Percentiles rank a stretch among this genome's conserved stretches.
Evolutionary conservation across 2,888 invertebrate genomes (phyloP).

Genomic region (Zhuqinia jingwanae): DNA sequence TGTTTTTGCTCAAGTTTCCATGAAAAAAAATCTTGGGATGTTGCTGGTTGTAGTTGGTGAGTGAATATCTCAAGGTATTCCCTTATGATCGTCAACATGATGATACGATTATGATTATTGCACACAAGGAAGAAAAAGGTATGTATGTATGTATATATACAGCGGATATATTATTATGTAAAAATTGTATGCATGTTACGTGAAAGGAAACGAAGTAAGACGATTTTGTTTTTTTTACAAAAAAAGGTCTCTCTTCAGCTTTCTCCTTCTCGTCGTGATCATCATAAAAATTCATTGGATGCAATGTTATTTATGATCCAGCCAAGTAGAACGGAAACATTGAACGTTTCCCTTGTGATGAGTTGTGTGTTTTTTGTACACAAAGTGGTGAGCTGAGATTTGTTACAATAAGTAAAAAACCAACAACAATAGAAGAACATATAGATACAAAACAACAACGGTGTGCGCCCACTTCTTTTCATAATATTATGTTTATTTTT

Average conservation of each 20-base stretch:
- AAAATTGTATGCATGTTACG: conserved; percentile 22
- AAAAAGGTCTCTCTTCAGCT: neutral
- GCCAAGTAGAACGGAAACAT: conserved; percentile 78
- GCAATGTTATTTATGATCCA: conserved; percentile 77
- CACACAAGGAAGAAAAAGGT: conserved; percentile 34
- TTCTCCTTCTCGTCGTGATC: conserved; percentile 76
- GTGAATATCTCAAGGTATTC: conserved; percentile 71
- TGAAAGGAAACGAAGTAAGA: conserved; percentile 35
- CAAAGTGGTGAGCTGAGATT: conserved; percentile 43
- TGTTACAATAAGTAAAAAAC: conserved; percentile 8
- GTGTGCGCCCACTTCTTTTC: conserved; percentile 32
- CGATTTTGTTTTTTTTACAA: conserved; percentile 19
- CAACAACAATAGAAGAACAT: neutral
- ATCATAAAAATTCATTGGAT: conserved; percentile 79
- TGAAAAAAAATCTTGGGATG: neutral
- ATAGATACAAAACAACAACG: conserved; percentile 14
- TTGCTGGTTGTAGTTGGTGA: conserved; percentile 7
- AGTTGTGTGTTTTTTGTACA: conserved; percentile 49
- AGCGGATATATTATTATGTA: conserved; percentile 44
- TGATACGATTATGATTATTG: conserved; percentile 63
- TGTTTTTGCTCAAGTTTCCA: neutral
- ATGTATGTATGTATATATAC: conserved; percentile 21
- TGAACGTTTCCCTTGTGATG: conserved; percentile 74
- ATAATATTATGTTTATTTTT: neutral
- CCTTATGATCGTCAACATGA: conserved; percentile 56